phyloP scores from a whole-genome alignment of 2,797 vertebrate genomes.

The Acanthiza pusilla region DNA sequence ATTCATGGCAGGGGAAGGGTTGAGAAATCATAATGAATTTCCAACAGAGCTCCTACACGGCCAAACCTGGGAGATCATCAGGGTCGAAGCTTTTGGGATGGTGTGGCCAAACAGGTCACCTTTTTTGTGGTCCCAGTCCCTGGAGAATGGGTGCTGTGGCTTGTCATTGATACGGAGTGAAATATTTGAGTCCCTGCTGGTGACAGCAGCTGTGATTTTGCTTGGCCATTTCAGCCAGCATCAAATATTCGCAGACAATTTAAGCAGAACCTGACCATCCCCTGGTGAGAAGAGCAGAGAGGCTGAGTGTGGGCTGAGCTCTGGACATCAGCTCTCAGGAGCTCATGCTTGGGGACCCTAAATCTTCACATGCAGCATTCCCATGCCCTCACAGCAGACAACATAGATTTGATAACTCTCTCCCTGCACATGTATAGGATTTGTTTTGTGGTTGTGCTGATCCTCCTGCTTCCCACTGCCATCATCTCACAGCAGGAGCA shows the following conservation, averaged over 20 bases:
- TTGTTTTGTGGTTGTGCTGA: not conserved
- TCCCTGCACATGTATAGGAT: not conserved
- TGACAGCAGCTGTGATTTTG: not conserved
- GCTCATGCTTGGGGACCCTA: not conserved
- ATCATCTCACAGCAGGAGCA: not conserved
- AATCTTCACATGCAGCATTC: not conserved
- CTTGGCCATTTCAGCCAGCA: not conserved
- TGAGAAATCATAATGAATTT: not conserved
- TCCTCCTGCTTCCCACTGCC: not conserved
- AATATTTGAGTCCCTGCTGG: not conserved
- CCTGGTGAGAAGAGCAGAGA: not conserved
- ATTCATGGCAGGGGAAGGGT: not conserved
- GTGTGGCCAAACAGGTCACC: not conserved
- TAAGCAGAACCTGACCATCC: not conserved
- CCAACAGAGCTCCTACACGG: not conserved
- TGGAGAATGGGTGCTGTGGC: not conserved
- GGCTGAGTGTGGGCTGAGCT: not conserved
- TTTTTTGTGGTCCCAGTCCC: not conserved
- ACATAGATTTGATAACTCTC: not conserved
- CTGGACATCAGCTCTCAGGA: not conserved
- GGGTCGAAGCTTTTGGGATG: not conserved
- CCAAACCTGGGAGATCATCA: not conserved
- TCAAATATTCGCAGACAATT: not conserved
- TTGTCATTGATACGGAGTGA: not conserved
- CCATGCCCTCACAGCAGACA: rapidly evolving